phyloP scores from a whole-genome alignment of 2,888 invertebrate genomes.

The Drosophila glabriapex region DNA sequence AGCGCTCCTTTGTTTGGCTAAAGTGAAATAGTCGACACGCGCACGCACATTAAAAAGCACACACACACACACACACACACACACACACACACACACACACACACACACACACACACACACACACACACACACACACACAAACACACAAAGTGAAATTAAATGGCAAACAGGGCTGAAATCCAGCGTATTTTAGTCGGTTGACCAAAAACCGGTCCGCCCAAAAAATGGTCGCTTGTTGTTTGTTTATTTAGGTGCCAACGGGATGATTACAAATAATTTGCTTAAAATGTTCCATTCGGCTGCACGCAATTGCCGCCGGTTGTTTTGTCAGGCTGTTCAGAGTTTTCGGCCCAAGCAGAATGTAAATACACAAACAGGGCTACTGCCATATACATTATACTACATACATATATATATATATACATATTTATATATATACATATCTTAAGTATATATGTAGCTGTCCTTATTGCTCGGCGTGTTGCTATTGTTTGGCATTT shows the following conservation, averaged over 20 bases:
- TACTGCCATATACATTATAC: neutral
- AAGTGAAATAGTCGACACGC: slow-evolving; percentile 42
- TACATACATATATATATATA: neutral
- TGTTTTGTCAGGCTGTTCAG: slow-evolving; percentile 44
- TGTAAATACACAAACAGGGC: slow-evolving; percentile 19
- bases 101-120: slow-evolving; percentile 5
- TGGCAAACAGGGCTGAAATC: slow-evolving; percentile 30
- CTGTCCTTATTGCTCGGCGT: slow-evolving; percentile 22
- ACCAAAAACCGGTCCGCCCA: slow-evolving; percentile 38
- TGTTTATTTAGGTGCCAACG: slow-evolving; percentile 70
- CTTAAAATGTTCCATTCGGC: slow-evolving; percentile 58
- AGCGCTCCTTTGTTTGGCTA: slow-evolving; percentile 41
- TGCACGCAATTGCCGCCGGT: slow-evolving; percentile 39
- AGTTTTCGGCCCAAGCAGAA: slow-evolving; percentile 13
- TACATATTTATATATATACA: neutral
- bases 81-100: neutral
- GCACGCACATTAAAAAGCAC: slow-evolving; percentile 11
- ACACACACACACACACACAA: neutral
- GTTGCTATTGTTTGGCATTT: slow-evolving; percentile 36
- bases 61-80: neutral
- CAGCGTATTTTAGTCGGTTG: slow-evolving; percentile 27
- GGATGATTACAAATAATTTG: slow-evolving; percentile 72
- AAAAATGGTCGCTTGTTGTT: slow-evolving; percentile 45
- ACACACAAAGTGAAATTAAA: slow-evolving; percentile 6
- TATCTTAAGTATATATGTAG: neutral